Evolutionary conservation across 2,888 invertebrate genomes (phyloP).

Genomic region (Venustoraphidia nigricollis): DNA sequence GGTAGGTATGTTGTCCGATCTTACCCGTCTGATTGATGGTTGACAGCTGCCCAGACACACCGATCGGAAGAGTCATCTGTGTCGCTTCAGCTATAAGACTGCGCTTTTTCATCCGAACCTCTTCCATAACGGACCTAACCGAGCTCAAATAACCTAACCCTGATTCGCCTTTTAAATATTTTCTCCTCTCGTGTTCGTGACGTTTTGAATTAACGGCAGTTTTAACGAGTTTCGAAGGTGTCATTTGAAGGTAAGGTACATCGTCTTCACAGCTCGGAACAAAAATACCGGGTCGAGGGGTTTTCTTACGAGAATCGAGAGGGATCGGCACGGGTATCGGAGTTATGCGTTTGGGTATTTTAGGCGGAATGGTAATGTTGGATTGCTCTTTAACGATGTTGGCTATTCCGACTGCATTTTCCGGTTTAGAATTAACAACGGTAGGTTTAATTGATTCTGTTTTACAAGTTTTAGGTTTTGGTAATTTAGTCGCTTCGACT

Average conservation of each 20-base stretch:
- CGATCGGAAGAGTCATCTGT: constrained; percentile 27
- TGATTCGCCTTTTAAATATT: constrained; percentile 29
- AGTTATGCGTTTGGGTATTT: constrained; percentile 17
- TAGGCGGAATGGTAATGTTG: constrained; percentile 10
- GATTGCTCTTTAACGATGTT: constrained; percentile 11
- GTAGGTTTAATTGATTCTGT: constrained; percentile 9
- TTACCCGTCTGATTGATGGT: constrained; percentile 43
- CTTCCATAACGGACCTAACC: constrained; percentile 15
- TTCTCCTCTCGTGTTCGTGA: constrained; percentile 36
- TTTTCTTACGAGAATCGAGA: constrained; percentile 15
- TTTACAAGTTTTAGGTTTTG: constrained; percentile 8
- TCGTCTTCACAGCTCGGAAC: constrained; percentile 15
- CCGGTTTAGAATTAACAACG: constrained; percentile 7
- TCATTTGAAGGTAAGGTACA: constrained; percentile 24
- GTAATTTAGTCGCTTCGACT: constrained; percentile 8
- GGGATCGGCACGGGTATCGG: constrained; percentile 23
- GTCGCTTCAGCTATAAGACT: constrained; percentile 28
- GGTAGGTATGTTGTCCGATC: constrained; percentile 21
- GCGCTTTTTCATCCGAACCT: constrained; percentile 29
- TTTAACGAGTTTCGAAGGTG: constrained; percentile 45
- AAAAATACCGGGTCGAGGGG: constrained; percentile 23
- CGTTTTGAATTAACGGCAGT: constrained; percentile 47
- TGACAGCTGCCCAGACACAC: constrained; percentile 26
- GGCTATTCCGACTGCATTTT: constrained; percentile 9
- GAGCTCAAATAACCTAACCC: constrained; percentile 21